These are phyloP conservation scores for Himalopsyche japonica DNA, from an alignment of 2,888 invertebrate genomes.

Conservation along the genomic window DNA sequence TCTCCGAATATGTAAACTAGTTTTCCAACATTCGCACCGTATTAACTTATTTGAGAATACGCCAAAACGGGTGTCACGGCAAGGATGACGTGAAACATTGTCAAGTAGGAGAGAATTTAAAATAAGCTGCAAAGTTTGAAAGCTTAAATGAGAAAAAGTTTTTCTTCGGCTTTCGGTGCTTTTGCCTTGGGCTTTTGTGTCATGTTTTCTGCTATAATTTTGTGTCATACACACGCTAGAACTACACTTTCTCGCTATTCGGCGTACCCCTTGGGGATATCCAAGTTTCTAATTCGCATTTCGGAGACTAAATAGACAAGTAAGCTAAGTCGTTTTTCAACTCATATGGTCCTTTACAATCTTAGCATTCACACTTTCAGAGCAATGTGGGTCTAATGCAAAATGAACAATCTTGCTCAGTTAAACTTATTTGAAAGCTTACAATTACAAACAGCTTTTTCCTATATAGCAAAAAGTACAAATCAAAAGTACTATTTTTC, in stretches of 20 bases:
- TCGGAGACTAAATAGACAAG: not conserved
- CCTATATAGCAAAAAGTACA: too few species aligned
- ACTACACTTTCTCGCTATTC: not conserved
- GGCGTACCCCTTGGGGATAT: not conserved
- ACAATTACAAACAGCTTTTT: too few species aligned
- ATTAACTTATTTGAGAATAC: slow-evolving; percentile 17
- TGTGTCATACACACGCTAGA: not conserved
- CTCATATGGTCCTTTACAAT: not conserved
- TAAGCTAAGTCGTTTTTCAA: slow-evolving; percentile 9
- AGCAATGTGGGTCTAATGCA: not conserved
- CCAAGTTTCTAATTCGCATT: slow-evolving; percentile 24
- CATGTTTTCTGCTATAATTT: slow-evolving; percentile 7
- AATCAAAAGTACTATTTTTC: too few species aligned
- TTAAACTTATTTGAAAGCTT: too few species aligned
- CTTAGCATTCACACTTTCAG: not conserved
- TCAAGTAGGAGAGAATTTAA: slow-evolving; percentile 15
- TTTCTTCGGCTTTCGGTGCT: slow-evolving; percentile 3
- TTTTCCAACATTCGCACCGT: slow-evolving; percentile 15
- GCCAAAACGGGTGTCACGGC: slow-evolving; percentile 4
- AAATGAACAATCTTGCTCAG: too few species aligned
- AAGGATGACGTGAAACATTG: slow-evolving; percentile 5
- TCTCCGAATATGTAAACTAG: slow-evolving; percentile 22
- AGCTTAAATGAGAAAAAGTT: slow-evolving; percentile 28
- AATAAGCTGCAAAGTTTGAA: slow-evolving; percentile 21
- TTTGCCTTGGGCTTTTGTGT: not conserved